Evolutionary conservation across 1,140 invertebrate species (phyloP).

Genomic region (Diuraphis noxia): DNA sequence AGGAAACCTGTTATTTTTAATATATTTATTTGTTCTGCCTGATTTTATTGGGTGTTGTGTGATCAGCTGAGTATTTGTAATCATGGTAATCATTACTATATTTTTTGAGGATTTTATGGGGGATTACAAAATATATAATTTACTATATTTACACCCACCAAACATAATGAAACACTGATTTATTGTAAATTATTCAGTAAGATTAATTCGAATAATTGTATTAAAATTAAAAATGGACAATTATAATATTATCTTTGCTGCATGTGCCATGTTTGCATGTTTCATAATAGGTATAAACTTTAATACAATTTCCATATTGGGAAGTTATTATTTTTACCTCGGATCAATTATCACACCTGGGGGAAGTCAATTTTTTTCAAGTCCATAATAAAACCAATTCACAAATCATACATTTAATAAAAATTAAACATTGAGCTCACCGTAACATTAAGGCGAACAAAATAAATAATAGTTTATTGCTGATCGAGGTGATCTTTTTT

Average conservation of each 20-base stretch:
- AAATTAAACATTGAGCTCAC: neutral
- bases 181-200: neutral
- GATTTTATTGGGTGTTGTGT: too few species aligned
- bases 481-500: neutral
- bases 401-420: conserved; percentile 2
- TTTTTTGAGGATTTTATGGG: too few species aligned
- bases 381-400: neutral
- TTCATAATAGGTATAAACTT: neutral
- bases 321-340: neutral
- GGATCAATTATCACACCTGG: neutral
- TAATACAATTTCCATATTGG: neutral
- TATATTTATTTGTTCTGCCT: too few species aligned
- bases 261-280: neutral
- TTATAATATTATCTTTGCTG: neutral
- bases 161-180: neutral
- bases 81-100: too few species aligned
- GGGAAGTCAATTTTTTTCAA: neutral
- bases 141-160: too few species aligned
- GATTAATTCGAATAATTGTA: neutral
- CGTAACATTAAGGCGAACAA: neutral
- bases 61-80: too few species aligned
- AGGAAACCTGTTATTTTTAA: too few species aligned
- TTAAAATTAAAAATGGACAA: too few species aligned
- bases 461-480: neutral
- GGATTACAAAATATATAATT: too few species aligned